Evolutionary conservation across 2,888 invertebrate genomes (phyloP).

Genomic region (Muschampia staudingeri): DNA sequence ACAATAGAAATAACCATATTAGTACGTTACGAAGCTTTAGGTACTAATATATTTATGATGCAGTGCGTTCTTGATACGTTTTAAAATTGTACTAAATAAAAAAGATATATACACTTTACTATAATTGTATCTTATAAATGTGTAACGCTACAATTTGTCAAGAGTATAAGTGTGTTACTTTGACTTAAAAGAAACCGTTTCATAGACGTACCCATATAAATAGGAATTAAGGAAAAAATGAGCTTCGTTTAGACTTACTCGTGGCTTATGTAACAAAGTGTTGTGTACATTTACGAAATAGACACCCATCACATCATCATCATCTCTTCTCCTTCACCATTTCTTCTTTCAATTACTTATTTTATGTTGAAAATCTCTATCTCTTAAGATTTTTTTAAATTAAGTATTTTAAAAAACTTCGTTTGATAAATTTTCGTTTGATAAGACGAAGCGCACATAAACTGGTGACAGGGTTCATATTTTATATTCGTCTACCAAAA

Average conservation of each 20-base stretch:
- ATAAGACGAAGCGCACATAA: slow-evolving; percentile 86
- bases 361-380: slow-evolving; percentile 52
- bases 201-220: slow-evolving; percentile 79
- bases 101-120: slow-evolving; percentile 46
- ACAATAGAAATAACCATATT: background rate
- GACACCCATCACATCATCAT: slow-evolving; percentile 73
- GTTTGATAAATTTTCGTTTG: slow-evolving; percentile 67
- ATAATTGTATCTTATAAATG: slow-evolving; percentile 33
- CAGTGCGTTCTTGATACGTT: background rate
- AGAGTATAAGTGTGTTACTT: slow-evolving; percentile 21
- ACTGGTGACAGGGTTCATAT: slow-evolving; percentile 88
- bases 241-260: slow-evolving; percentile 90
- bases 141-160: slow-evolving; percentile 30
- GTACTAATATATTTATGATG: background rate
- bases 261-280: slow-evolving; percentile 88
- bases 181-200: slow-evolving; percentile 27
- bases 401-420: slow-evolving; percentile 28
- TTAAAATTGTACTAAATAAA: slow-evolving; percentile 33
- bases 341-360: slow-evolving; percentile 68
- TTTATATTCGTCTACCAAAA: slow-evolving; percentile 83
- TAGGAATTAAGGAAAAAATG: slow-evolving; percentile 90
- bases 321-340: slow-evolving; percentile 69
- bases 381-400: background rate
- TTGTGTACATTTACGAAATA: slow-evolving; percentile 83
- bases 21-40: background rate